Base-by-base conservation (phyloP, 1,140 invertebrate species). In the Diabrotica undecimpunctata region DNA sequence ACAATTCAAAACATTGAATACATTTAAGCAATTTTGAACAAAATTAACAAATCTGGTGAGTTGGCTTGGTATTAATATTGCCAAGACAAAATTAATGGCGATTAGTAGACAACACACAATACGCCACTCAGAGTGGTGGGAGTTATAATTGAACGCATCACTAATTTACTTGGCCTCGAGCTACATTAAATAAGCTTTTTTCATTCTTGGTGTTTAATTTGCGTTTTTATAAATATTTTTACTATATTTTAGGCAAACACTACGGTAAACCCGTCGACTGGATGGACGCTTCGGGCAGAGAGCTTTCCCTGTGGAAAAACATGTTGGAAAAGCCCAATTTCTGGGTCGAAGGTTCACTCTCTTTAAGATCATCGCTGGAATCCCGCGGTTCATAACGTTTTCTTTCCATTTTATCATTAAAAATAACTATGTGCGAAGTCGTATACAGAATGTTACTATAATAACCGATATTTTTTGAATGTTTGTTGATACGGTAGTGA, bases 281-380 rank as follows among this genome's bases (percentile, higher is more conserved):
- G 95, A 96, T 97, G 93, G 95, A 98, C 80, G 92, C 94, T 50
- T 86, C 87, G 25, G 94, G 93, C 12, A 94, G 94, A 72, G 95
- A 98, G 81, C 82, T 93, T 10, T 86, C 88, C 0, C 80, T 97
- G 0, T 98, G 96, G 96, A 93, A 96, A 74, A 90, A 87, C 55
- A 97, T 98, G 95, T 79, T 97, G 71, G 92, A 97, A 70, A 83
- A 90, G 41, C 94, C 94, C 12, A 96, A 96, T 78, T 92, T 95
- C 76, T 98, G 96, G 95, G 93, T 97, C 7, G 95, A 97, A 80
- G 93, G 93, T 56, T 92, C 90, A 61, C 81, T 97, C 13, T 87
- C 90, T 0, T 82, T 97, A n/a, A 82, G 94, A 71, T 87, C 93
- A 54, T 89, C 89, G 65, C 82, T 93, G 51, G 89, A 89, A 73